Evolutionary conservation across 2,797 vertebrate species (phyloP), one percentile per base, ranked within the genome.

Genomic region (Telmatherina bonti): DNA sequence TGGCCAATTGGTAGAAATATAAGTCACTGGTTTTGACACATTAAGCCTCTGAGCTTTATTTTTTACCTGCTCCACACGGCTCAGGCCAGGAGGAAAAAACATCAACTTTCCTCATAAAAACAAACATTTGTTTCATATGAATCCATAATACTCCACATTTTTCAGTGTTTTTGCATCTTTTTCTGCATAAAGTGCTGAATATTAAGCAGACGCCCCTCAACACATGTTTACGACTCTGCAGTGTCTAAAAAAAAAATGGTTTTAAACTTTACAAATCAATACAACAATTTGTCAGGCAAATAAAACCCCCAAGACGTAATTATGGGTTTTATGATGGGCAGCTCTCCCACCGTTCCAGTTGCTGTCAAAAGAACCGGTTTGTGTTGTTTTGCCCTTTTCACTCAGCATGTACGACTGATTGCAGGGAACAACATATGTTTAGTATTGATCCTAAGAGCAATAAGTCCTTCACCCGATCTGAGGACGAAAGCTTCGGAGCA

Each of bases 381-480:
- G 8, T 35, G 33, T 35, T 38, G 36, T 38, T 45, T n/a, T 18
- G 5, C 20, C 43, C 9, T 11, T 62, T 30, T 54, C 55, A n/a
- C 62, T 73, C 1, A 60, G 72, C 62, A n/a, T 52, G 70, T 45
- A 38, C 1, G 4, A 61, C 78, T 57, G 77, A 79, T 87, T 79
- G 67, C 43, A 67, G 58, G 26, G 26, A 70, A 20, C 60, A 45
- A 6, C 47, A 85, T 74, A 54, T 49, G 59, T 76, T 89, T 83
- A 78, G 79, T 72, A 83, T 87, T 15, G 85, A 89, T 87, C 74
- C 52, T 16, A 13, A 54, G 49, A 69, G 67, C 60, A 51, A 78
- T 63, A 69, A 41, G 56, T 18, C 20, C 13, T 49, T 47, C 15
- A 27, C 43, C 10, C 64, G 9, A 59, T 41, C 64, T 4, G 1